phyloP scores from a whole-genome alignment of 1,140 invertebrate genomes.

The Zophobas atratus region DNA sequence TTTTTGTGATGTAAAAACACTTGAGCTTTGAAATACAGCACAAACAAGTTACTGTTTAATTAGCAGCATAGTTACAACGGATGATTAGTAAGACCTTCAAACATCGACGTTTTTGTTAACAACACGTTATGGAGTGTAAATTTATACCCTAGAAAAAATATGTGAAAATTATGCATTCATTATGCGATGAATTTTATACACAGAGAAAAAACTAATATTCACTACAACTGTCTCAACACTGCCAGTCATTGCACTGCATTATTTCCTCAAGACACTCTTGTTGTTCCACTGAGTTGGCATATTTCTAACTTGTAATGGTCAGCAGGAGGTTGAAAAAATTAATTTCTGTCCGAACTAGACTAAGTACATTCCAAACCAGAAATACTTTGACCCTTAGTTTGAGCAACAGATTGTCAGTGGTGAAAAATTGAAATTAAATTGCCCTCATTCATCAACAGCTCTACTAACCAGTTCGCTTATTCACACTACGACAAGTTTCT shows the following conservation, averaged over 20 bases:
- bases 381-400: neutral
- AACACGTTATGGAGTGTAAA: too few species aligned
- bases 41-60: too few species aligned
- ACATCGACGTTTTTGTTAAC: too few species aligned
- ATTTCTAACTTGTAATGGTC: constrained; percentile 3
- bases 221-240: too few species aligned
- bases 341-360: neutral
- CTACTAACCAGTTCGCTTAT: neutral
- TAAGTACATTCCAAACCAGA: neutral
- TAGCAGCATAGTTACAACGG: too few species aligned
- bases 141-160: too few species aligned
- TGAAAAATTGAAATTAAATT: neutral
- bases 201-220: too few species aligned
- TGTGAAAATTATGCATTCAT: too few species aligned
- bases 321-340: constrained; percentile 4
- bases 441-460: neutral
- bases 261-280: neutral
- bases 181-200: too few species aligned
- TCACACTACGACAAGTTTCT: constrained; percentile 1
- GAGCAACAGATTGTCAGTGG: neutral
- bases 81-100: too few species aligned
- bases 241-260: neutral
- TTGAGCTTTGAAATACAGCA: too few species aligned
- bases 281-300: neutral
- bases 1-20: too few species aligned